Evolutionary conservation across 2,888 invertebrate species (phyloP), one percentile per base, ranked within the genome.

Genomic region (Oscheius onirici): DNA sequence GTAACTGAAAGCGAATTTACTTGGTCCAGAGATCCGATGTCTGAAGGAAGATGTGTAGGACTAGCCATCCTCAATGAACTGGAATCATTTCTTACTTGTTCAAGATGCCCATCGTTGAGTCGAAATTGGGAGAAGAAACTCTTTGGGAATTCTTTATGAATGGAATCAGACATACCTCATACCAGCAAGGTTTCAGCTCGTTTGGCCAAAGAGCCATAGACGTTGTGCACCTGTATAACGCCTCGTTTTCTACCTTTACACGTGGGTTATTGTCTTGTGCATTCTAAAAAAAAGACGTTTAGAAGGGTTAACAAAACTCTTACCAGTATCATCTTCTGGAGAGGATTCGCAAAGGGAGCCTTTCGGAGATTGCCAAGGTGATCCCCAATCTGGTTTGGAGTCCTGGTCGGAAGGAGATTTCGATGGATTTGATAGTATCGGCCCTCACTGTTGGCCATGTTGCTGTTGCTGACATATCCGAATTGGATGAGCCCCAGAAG

Each of bases 401-500:
- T 58, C 11, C 44, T n/a, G 11, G 8, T 51, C 15, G 49, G 40
- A 2, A 69, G 28, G 3, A 69, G n/a, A 20, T 69, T 34, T 24
- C 28, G 58, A 6, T 40, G 43, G 0, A 69, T 58, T 13, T 58
- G 46, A 20, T 69, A 60, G 34, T 69, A 69, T 28, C 67, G 54
- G 52, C 13, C 24, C 3, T 10, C 15, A 20, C 6, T n/a, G 44
- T 46, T 46, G 26, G 11, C 13, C 2, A 26, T 11, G 15, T 8
- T 44, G 17, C 43, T 43, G 51, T 69, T 69, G 15, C 11, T 13
- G 17, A 69, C 15, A 28, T 69, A 44, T n/a, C 69, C 69, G 60
- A 69, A 69, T 20, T 69, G 69, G 17, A 69, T 17, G 15, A 69
- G 22, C 15, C 69, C 69, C 49, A 69, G 41, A 5, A 60, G 41